Percentiles rank a stretch among this genome's conserved stretches.
Conservation (phyloP, 2,888 invertebrate genomes). For the Drosophila hamatofila region DNA sequence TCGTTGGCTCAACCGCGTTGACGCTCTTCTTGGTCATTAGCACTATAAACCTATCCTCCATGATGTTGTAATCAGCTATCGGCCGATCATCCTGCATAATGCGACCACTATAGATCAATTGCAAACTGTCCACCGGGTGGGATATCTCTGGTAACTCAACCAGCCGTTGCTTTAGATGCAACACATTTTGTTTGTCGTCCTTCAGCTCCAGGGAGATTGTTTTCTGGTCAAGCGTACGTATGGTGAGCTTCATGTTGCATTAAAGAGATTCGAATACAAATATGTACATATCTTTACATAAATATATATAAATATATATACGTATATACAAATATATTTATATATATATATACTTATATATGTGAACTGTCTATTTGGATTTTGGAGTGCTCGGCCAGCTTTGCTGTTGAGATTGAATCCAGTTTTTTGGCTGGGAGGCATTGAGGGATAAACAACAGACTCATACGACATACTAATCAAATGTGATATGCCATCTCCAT, state of each 20-base stretch:
- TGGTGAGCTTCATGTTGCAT: constrained; percentile 88
- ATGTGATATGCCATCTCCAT: constrained; percentile 25
- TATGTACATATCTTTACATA: neutral
- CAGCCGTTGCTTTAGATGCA: constrained; percentile 90
- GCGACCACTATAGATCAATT: constrained; percentile 97
- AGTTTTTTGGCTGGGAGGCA: neutral
- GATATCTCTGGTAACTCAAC: constrained; percentile 59
- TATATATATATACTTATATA: neutral
- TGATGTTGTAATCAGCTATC: constrained; percentile 94
- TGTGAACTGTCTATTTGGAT: constrained; percentile 3
- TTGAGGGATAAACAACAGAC: neutral
- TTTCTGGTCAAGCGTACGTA: constrained; percentile 97
- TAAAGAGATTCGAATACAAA: neutral
- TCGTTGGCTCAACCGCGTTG: neutral
- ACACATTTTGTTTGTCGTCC: constrained; percentile 93
- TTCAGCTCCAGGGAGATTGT: constrained; percentile 94
- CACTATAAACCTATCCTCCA: constrained; percentile 98
- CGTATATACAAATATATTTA: too few relatives aligned
- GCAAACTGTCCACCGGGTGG: constrained; percentile 92
- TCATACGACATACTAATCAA: constrained; percentile 45
- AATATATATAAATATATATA: neutral
- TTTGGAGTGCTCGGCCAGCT: neutral
- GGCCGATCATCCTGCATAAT: constrained; percentile 94
- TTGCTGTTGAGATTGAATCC: neutral
- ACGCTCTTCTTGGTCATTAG: constrained; percentile 90